phyloP scores from a whole-genome alignment of 1,140 invertebrate species.

The Bombus sylvicola region DNA sequence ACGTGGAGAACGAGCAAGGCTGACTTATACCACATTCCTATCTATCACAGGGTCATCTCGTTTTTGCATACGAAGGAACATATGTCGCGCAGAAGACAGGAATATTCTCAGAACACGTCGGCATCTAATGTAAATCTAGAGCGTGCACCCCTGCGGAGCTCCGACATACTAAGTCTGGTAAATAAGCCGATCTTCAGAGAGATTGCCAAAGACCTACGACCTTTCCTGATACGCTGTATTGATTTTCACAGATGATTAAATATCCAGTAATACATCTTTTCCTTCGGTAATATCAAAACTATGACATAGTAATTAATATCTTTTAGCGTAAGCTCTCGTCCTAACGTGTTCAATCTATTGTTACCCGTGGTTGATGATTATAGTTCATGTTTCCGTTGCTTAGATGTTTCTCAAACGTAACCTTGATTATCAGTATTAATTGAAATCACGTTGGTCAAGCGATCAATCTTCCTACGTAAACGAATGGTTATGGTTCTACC shows the following conservation, averaged over 20 bases:
- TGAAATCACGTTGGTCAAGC: background rate
- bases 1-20: constrained; percentile 38
- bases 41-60: constrained; percentile 71
- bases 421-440: constrained; percentile 7
- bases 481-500: background rate
- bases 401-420: background rate
- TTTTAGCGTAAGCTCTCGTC: background rate
- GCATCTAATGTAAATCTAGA: constrained; percentile 74
- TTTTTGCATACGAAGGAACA: constrained; percentile 65
- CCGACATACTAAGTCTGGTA: constrained; percentile 49
- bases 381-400: background rate
- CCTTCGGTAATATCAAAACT: background rate
- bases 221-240: constrained; percentile 35
- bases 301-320: constrained; percentile 40
- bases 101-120: constrained; percentile 72
- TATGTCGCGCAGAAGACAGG: constrained; percentile 48
- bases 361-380: background rate
- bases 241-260: constrained; percentile 38
- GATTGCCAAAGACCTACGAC: constrained; percentile 54
- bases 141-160: constrained; percentile 59
- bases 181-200: constrained; percentile 61
- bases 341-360: background rate
- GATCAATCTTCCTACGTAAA: background rate
- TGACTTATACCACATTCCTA: constrained; percentile 55
- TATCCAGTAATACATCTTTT: constrained; percentile 27